Evolutionary conservation across 2,888 invertebrate genomes (phyloP).

Genomic region (Epirrhoe tristata): DNA sequence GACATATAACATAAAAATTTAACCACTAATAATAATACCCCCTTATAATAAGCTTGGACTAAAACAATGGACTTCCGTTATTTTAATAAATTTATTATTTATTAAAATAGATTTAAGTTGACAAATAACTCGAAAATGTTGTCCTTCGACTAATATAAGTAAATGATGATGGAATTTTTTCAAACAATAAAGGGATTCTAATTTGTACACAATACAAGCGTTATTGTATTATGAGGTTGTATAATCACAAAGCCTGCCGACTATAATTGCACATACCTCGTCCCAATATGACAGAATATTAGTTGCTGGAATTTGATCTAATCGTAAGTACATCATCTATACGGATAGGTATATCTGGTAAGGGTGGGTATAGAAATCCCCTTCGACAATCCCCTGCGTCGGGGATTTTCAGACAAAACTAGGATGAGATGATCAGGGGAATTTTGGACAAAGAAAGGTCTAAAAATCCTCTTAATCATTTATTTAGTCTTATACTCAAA

Average conservation of each 20-base stretch:
- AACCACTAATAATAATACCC: too few relatives aligned
- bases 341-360: not conserved
- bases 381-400: too few relatives aligned
- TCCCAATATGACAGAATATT: slow-evolving; percentile 18
- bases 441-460: too few relatives aligned
- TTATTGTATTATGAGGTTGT: not conserved
- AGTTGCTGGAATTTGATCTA: slow-evolving; percentile 6
- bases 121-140: not conserved
- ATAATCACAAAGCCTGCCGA: slow-evolving; percentile 20
- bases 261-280: slow-evolving; percentile 24
- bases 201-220: slow-evolving; percentile 18
- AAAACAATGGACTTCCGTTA: too few relatives aligned
- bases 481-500: too few relatives aligned
- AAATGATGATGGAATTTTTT: not conserved
- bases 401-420: too few relatives aligned
- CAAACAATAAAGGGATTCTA: slow-evolving; percentile 6
- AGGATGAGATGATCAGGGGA: too few relatives aligned
- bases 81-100: too few relatives aligned
- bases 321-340: not conserved
- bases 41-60: too few relatives aligned
- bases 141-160: not conserved
- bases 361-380: not conserved
- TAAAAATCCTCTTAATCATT: too few relatives aligned
- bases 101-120: too few relatives aligned
- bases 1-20: too few relatives aligned